phyloP scores from a whole-genome alignment of 2,797 vertebrate species.

The Fistularia commersonii region DNA sequence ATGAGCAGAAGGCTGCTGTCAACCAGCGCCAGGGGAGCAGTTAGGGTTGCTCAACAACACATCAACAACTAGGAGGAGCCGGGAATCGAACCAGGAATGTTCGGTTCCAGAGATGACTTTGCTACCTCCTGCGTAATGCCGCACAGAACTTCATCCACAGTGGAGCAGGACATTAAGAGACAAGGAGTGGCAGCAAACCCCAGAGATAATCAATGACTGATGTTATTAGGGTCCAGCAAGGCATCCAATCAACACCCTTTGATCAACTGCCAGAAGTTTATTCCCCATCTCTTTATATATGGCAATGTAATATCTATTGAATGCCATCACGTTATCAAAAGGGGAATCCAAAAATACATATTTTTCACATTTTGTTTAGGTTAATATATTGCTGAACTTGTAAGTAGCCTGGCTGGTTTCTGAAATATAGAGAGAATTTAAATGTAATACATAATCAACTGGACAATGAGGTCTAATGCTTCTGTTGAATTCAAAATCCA shows the following conservation, averaged over 20 bases:
- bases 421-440: too few species aligned
- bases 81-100: too few species aligned
- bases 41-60: too few species aligned
- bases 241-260: slow-evolving; percentile 49
- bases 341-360: not conserved
- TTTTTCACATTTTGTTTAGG: not conserved
- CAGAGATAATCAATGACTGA: slow-evolving; percentile 64
- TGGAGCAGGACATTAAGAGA: slow-evolving; percentile 33
- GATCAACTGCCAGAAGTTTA: slow-evolving; percentile 37
- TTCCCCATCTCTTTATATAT: not conserved
- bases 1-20: too few species aligned
- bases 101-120: too few species aligned
- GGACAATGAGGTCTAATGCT: too few species aligned
- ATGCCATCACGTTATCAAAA: slow-evolving; percentile 7
- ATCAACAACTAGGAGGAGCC: too few species aligned
- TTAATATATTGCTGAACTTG: too few species aligned
- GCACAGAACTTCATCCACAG: slow-evolving; percentile 42
- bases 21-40: too few species aligned
- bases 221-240: slow-evolving; percentile 58
- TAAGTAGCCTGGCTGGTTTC: too few species aligned
- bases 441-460: too few species aligned
- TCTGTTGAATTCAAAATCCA: too few species aligned
- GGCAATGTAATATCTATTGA: not conserved
- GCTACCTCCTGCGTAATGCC: not conserved
- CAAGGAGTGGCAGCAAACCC: slow-evolving; percentile 30